Conservation (phyloP, 2,113 vertebrate genomes). For the Seriola quinqueradiata region DNA sequence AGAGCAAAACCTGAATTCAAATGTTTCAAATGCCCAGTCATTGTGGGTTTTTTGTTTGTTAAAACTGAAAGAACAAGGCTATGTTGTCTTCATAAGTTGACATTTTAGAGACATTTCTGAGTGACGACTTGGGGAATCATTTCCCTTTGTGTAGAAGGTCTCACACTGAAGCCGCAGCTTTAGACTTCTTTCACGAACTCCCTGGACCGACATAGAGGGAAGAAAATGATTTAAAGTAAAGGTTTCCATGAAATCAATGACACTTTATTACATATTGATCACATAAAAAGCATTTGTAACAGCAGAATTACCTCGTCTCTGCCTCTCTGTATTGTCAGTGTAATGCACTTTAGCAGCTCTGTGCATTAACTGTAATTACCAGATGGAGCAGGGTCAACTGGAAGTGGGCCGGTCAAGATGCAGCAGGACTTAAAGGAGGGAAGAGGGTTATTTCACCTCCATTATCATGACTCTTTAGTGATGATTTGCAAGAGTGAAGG, state of each 20-base stretch:
- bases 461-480: conserved; percentile 33
- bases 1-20: too few relatives aligned
- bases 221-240: conserved; percentile 21
- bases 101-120: neutral
- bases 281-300: conserved; percentile 48
- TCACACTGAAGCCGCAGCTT: neutral
- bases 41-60: neutral
- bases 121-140: neutral
- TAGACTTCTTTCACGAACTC: neutral
- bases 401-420: conserved; percentile 50
- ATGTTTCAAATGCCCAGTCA: neutral
- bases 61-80: neutral
- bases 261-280: conserved; percentile 61
- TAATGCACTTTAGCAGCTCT: conserved; percentile 39
- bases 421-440: conserved; percentile 16
- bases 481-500: neutral
- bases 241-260: conserved; percentile 63
- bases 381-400: conserved; percentile 43
- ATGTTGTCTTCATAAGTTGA: neutral
- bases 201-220: neutral
- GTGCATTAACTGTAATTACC: conserved; percentile 61
- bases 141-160: neutral
- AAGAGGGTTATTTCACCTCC: conserved; percentile 43
- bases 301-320: conserved; percentile 42
- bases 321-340: conserved; percentile 33